A percentile compares a stretch with the other conserved stretches of the same genome.
These are phyloP conservation scores for Gallinago nigripennis DNA, from an alignment of 2,797 vertebrate genomes.

Conservation along the genomic window DNA sequence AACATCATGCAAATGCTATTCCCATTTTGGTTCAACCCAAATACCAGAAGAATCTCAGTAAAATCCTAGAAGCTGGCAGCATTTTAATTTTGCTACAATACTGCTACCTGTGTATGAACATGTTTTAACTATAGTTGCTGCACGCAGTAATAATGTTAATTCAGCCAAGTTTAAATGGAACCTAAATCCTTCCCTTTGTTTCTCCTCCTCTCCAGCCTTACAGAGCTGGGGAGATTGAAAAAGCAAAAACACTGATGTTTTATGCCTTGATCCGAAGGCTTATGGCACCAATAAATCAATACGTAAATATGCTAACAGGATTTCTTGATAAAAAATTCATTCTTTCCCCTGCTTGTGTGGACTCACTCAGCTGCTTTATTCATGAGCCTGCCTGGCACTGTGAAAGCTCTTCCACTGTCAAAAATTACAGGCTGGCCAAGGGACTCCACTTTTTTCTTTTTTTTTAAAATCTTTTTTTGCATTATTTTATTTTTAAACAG, in stretches of 20 bases:
- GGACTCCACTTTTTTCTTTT: background rate
- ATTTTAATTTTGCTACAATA: background rate
- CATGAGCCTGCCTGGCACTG: slow-evolving; percentile 2
- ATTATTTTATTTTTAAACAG: background rate
- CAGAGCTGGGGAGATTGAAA: background rate
- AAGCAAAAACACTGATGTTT: background rate
- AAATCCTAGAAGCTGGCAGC: slow-evolving; percentile 14
- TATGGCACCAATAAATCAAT: slow-evolving; percentile 44
- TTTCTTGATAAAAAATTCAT: slow-evolving; percentile 61
- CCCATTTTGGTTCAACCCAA: background rate
- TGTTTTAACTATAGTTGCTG: background rate
- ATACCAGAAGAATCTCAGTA: background rate
- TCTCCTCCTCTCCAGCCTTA: background rate
- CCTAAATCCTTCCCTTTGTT: slow-evolving; percentile 16
- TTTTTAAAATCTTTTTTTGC: background rate
- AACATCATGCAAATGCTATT: background rate
- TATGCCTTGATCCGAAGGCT: background rate
- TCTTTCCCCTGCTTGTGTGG: background rate
- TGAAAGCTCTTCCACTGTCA: background rate
- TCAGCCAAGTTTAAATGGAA: background rate
- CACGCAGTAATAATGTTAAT: background rate
- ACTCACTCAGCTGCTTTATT: slow-evolving; percentile 39
- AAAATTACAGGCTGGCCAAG: background rate
- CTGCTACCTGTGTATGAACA: background rate
- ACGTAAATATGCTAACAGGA: slow-evolving; percentile 23